Base-by-base conservation (phyloP, 2,113 vertebrate genomes). In the Elaphurus davidianus region DNA sequence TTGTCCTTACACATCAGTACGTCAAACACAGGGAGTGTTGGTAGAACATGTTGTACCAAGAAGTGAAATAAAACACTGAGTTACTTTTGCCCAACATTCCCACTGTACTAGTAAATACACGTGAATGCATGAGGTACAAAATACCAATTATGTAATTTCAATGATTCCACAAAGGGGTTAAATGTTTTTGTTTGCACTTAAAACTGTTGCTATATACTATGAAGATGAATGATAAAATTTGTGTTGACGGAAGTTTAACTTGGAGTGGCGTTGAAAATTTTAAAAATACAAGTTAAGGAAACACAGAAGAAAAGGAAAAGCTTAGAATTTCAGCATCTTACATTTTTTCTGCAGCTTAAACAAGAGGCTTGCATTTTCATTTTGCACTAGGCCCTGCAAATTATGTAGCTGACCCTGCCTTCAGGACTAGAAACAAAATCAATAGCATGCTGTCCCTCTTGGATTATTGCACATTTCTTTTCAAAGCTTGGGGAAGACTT, bases 401-500 rank as follows among this genome's bases (percentile, higher is more conserved):
- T 76, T 57, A 81, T 45, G 36, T 55, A 71, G 40, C 19, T 71
- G 12, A 74, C 25, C 43, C 52, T 57, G 12, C 55, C 87, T 76
- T 19, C 45, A 95, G 19, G 11, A 59, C 84, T 96, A 82, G 47
- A 59, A 92, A 87, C 4, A 87, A 40, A 15, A 59, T 84, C 47
- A 47, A 45, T 7, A 82, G 54, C 17, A 79, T 89, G 27, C 43
- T 36, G 0, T 28, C 55, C 21, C 45, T 94, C 27, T 82, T 79
- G 40, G 67, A 81, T 33, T 78, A 64, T 21, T 67, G 12, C 40
- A 8, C 19, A 6, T 79, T 98, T 93, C 97, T 4, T 99, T 99
- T 99, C 99, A 36, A 99, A 99, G 98, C 98, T 99, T 99, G 0
- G 99, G 99, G 97, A 99, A 99, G 98, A 99, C 99, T 98, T 99